phyloP scores from a whole-genome alignment of 2,797 vertebrate species.

The Iguana delicatissima region DNA sequence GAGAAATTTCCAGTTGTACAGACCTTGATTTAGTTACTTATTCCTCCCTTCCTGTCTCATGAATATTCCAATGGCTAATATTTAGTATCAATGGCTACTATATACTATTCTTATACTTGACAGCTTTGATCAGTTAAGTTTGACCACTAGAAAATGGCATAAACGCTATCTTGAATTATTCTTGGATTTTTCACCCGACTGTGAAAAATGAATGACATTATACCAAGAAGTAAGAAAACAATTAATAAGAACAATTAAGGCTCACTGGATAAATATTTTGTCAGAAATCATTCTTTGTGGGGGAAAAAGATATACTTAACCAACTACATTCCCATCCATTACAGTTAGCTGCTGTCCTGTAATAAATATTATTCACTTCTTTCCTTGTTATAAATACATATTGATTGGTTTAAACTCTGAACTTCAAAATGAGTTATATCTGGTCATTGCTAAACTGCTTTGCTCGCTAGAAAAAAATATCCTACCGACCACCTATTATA shows the following conservation, averaged over 20 bases:
- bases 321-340: slow-evolving; percentile 67
- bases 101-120: no score
- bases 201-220: background rate
- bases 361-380: slow-evolving; percentile 75
- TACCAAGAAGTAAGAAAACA: background rate
- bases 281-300: slow-evolving; percentile 43
- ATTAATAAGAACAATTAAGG: slow-evolving; percentile 25
- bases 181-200: background rate
- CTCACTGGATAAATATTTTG: slow-evolving; percentile 58
- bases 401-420: slow-evolving; percentile 85
- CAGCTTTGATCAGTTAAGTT: background rate
- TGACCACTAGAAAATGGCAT: background rate
- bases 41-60: background rate
- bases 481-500: slow-evolving; percentile 81
- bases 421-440: slow-evolving; percentile 86
- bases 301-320: slow-evolving; percentile 60
- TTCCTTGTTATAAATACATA: slow-evolving; percentile 82
- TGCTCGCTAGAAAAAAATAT: slow-evolving; percentile 75
- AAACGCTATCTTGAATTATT: background rate
- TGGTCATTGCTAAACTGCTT: slow-evolving; percentile 82
- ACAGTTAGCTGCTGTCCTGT: slow-evolving; percentile 58
- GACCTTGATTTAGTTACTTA: background rate
- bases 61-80: background rate
- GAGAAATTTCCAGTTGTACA: background rate
- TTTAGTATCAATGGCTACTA: background rate